Evolutionary conservation across 2,113 vertebrate genomes (phyloP).

Genomic region (Monopterus albus): DNA sequence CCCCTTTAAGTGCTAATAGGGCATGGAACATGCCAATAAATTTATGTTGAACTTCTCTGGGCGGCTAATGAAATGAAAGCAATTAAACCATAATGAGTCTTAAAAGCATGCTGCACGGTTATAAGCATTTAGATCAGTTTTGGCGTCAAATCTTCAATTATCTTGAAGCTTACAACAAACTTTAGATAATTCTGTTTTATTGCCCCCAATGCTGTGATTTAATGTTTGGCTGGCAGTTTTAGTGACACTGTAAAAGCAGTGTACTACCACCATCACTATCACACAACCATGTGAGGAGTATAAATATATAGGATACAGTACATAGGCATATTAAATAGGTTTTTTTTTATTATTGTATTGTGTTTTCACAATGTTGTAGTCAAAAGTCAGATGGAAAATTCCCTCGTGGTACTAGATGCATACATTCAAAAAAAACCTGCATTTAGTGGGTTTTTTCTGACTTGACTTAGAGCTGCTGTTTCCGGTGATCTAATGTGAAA

Average conservation of each 20-base stretch:
- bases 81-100: not conserved
- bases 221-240: not conserved
- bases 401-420: too few species aligned
- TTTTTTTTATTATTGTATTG: too few species aligned
- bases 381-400: too few species aligned
- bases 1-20: not conserved
- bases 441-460: slow-evolving; percentile 31
- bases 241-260: not conserved
- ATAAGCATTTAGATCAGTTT: slow-evolving; percentile 1
- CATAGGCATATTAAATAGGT: too few species aligned
- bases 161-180: not conserved
- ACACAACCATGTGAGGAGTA: too few species aligned
- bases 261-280: not conserved
- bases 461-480: slow-evolving; percentile 6
- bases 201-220: not conserved
- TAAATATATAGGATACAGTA: too few species aligned
- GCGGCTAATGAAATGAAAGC: not conserved
- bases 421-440: too few species aligned
- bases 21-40: not conserved
- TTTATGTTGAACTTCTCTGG: not conserved
- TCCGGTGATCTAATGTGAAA: slow-evolving; percentile 1
- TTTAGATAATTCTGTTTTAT: not conserved
- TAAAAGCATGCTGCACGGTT: not conserved
- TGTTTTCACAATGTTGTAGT: too few species aligned
- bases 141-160: not conserved